Percentiles rank a stretch among this genome's conserved stretches.
Evolutionary conservation across 2,797 vertebrate species (phyloP).

Genomic region (Lateolabrax maculatus): DNA sequence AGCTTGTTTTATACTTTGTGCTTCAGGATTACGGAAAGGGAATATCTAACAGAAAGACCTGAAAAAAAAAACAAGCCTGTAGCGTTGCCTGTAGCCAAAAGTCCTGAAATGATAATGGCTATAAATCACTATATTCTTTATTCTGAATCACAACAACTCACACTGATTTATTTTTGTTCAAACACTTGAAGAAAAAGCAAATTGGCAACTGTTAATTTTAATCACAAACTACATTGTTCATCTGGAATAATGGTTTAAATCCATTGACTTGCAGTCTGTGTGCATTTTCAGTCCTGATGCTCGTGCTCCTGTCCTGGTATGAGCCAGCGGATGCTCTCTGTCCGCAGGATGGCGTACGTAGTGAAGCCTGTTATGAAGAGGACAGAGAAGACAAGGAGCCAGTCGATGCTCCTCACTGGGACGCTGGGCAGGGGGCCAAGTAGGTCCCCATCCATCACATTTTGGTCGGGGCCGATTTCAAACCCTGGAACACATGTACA

Average conservation of each 20-base stretch:
- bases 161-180: conserved; percentile 31
- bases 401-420: conserved; percentile 92
- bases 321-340: conserved; percentile 95
- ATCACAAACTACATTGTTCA: conserved; percentile 14
- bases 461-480: conserved; percentile 86
- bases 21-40: background rate
- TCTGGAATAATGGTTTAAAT: conserved; percentile 32
- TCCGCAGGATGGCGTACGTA: conserved; percentile 91
- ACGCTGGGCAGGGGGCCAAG: conserved; percentile 90
- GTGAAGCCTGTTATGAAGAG: conserved; percentile 93
- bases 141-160: conserved; percentile 35
- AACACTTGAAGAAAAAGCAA: conserved; percentile 39
- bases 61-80: background rate
- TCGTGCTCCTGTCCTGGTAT: conserved; percentile 97
- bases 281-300: conserved; percentile 90
- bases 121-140: conserved; percentile 25
- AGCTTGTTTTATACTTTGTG: conserved; percentile 16
- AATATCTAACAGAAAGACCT: background rate
- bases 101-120: background rate
- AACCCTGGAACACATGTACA: conserved; percentile 85
- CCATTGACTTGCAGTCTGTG: background rate
- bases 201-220: conserved; percentile 31
- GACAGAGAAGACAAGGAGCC: conserved; percentile 96
- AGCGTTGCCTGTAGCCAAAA: background rate
- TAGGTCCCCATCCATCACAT: conserved; percentile 87